Percentiles rank a stretch among this genome's conserved stretches.
These are phyloP conservation scores for Eulemur rubriventer DNA, from an alignment of 2,797 vertebrate species.

Conservation along the genomic window DNA sequence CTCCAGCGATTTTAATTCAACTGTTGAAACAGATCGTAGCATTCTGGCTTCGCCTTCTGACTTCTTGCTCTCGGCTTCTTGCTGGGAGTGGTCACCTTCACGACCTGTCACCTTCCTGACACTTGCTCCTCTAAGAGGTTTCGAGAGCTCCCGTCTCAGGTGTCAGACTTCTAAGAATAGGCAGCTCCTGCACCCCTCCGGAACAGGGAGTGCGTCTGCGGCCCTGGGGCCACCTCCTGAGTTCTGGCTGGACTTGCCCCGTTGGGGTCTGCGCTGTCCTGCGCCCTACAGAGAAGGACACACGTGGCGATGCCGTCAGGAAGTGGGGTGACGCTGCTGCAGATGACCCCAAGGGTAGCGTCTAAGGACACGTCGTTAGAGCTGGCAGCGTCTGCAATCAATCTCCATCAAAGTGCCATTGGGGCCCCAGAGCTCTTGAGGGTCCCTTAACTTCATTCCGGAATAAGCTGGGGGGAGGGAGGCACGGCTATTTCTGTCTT, in stretches of 20 bases:
- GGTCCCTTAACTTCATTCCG: neutral
- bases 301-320: fast-evolving
- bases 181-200: neutral
- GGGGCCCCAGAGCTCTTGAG: neutral
- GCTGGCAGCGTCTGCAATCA: neutral
- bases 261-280: fast-evolving
- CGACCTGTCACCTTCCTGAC: neutral
- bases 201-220: fast-evolving
- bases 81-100: neutral
- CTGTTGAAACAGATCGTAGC: neutral
- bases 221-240: neutral
- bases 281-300: fast-evolving
- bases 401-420: fast-evolving
- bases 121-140: neutral
- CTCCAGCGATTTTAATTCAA: neutral
- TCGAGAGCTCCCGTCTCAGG: fast-evolving
- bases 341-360: fast-evolving
- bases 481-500: neutral
- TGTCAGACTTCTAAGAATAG: neutral
- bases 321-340: neutral
- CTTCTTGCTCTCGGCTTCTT: neutral
- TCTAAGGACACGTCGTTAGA: fast-evolving
- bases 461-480: fast-evolving
- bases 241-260: neutral
- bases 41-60: fast-evolving